phyloP scores from a whole-genome alignment of 2,888 invertebrate species.

The Dryomyza anilis region DNA sequence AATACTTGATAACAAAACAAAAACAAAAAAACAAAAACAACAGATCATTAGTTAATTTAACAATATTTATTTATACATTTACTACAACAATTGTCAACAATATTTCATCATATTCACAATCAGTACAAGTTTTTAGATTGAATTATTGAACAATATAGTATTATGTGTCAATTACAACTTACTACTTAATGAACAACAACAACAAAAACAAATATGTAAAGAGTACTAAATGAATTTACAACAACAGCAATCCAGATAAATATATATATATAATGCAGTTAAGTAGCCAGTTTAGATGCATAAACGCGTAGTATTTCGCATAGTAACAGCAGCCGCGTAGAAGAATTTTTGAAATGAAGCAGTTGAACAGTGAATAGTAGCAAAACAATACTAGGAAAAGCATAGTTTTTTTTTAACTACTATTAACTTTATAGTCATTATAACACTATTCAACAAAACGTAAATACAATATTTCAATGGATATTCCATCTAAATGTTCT shows the following conservation, averaged over 20 bases:
- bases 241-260: neutral
- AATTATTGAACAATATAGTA: slow-evolving; percentile 12
- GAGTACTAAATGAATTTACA: neutral
- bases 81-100: neutral
- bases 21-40: neutral
- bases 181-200: slow-evolving; percentile 4
- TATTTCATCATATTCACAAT: neutral
- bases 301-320: neutral
- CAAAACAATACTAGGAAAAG: too few species aligned
- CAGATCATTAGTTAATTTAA: neutral
- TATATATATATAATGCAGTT: neutral
- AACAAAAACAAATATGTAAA: neutral
- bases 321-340: too few species aligned
- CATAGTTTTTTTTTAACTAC: too few species aligned
- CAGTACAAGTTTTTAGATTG: slow-evolving; percentile 12
- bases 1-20: neutral
- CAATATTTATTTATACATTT: neutral
- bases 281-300: neutral
- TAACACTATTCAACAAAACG: too few species aligned
- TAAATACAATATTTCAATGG: too few species aligned
- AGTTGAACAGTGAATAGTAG: too few species aligned
- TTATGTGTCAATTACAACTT: slow-evolving; percentile 14
- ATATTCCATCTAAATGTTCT: too few species aligned
- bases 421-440: too few species aligned
- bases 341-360: too few species aligned